Conservation (phyloP, 2,797 vertebrate genomes). For the Lepus townsendii region DNA sequence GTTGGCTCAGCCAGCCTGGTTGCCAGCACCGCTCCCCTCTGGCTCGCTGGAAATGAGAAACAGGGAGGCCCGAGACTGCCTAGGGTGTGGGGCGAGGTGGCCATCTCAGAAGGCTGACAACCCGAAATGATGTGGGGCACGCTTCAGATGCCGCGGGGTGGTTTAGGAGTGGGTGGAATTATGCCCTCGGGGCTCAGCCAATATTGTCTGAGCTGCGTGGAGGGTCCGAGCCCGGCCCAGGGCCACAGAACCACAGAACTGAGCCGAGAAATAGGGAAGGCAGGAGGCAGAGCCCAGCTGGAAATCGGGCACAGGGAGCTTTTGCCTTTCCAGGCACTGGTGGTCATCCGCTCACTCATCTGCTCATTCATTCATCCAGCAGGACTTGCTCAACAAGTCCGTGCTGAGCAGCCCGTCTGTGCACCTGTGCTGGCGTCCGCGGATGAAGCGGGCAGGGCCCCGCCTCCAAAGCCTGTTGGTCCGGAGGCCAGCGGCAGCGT, state of each 20-base stretch:
- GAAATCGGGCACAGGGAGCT: background rate
- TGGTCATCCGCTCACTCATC: background rate
- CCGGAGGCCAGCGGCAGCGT: too few species aligned
- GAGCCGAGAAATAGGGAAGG: background rate
- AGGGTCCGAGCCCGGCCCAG: background rate
- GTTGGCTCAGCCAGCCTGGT: background rate
- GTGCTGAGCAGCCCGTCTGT: background rate
- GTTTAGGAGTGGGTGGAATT: conserved; percentile 73
- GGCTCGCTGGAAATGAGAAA: conserved; percentile 57
- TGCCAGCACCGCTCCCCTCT: background rate
- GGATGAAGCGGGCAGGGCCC: background rate
- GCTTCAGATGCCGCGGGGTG: conserved; percentile 69
- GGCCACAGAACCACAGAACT: background rate
- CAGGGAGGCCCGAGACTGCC: conserved; percentile 10
- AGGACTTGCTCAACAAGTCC: background rate
- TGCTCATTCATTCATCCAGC: background rate
- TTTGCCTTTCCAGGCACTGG: background rate
- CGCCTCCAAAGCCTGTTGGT: background rate
- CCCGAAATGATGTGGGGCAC: conserved; percentile 30
- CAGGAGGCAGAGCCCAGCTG: conserved; percentile 11
- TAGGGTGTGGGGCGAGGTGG: conserved; percentile 11
- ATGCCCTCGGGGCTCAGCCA: conserved; percentile 70
- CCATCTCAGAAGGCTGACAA: conserved; percentile 70
- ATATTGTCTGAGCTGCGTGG: background rate
- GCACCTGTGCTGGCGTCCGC: background rate